Evolutionary conservation across 2,797 vertebrate genomes (phyloP), one percentile per base, ranked within the genome.

Genomic region (Jordanella pulchra): DNA sequence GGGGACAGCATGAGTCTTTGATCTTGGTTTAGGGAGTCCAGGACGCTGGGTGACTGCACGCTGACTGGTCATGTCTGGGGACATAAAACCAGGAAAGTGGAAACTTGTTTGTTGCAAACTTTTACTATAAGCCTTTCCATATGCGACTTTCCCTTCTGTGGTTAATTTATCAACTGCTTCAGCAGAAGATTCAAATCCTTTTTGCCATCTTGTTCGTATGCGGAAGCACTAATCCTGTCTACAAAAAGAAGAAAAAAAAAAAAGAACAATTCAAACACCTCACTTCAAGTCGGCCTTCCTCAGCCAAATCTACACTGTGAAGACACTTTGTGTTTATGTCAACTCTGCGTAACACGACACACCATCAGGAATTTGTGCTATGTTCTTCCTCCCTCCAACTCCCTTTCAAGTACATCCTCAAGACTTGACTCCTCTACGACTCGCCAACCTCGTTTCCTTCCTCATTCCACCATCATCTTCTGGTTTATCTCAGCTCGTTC

Each of bases 301-400:
- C 30, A 47, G 44, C 51, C 80, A 55, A 27, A 44, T 68, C 61
- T 56, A 50, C 32, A 48, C 45, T 12, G 63, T 23, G 42, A 35
- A 54, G 66, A 65, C 50, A 28, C 39, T 2, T 27, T 39, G 53
- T 10, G 23, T 51, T 56, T 45, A 42, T 30, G 64, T 70, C 82
- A 63, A 21, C 66, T 17, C 56, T 32, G 30, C 63, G 7, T 9
- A 74, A 79, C 79, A 69, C 6, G 5, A 42, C 73, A 48, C 72
- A 64, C 75, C 6, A 69, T 69, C 78, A 87, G 83, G 83, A 87
- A 91, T 89, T 80, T 14, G 65, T 68, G 68, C 48, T 77, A 87
- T 84, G 86, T 23, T 82, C 77, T 74, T 82, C 80, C 89, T 82
- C 75, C 78, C 67, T 70, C 58, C 0, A 28, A 76, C 79, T 86